These are phyloP conservation scores for Tragopan temminckii DNA, from an alignment of 2,797 vertebrate genomes.

Conservation along the genomic window DNA sequence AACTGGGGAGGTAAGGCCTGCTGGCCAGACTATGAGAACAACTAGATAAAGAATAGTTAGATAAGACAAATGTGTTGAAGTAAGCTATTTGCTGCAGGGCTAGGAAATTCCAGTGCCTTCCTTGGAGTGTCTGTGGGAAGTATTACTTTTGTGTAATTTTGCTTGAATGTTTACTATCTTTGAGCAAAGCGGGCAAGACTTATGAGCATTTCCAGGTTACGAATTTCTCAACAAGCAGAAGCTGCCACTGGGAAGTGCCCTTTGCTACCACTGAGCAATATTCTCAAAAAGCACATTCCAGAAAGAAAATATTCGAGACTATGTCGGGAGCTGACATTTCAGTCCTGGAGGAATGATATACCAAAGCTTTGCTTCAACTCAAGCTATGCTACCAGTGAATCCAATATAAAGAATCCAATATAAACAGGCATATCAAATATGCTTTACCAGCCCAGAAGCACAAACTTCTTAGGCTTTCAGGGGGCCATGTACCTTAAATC, in stretches of 20 bases:
- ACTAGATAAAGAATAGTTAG: background rate
- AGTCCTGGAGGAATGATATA: conserved; percentile 57
- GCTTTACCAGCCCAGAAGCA: conserved; percentile 21
- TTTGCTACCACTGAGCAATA: conserved; percentile 20
- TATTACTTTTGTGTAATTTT: background rate
- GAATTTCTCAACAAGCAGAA: conserved; percentile 45
- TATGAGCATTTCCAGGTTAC: conserved; percentile 33
- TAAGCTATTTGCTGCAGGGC: conserved; percentile 2
- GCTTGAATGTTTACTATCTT: conserved; percentile 20
- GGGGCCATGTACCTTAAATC: background rate
- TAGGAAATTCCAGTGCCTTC: background rate
- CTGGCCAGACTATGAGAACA: background rate
- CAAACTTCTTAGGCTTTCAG: conserved; percentile 14
- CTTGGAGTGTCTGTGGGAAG: background rate
- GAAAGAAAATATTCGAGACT: conserved; percentile 32
- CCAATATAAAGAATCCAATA: conserved; percentile 52
- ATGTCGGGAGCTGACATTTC: conserved; percentile 29
- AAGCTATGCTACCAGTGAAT: conserved; percentile 42
- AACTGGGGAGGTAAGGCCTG: background rate
- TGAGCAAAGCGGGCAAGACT: conserved; percentile 38
- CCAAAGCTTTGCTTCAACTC: conserved; percentile 27
- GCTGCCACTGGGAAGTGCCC: conserved; percentile 50
- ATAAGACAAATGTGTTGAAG: background rate
- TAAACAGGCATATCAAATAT: conserved; percentile 33
- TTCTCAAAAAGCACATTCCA: conserved; percentile 30